phyloP scores from a whole-genome alignment of 2,888 invertebrate species.

The Protonemura montana region DNA sequence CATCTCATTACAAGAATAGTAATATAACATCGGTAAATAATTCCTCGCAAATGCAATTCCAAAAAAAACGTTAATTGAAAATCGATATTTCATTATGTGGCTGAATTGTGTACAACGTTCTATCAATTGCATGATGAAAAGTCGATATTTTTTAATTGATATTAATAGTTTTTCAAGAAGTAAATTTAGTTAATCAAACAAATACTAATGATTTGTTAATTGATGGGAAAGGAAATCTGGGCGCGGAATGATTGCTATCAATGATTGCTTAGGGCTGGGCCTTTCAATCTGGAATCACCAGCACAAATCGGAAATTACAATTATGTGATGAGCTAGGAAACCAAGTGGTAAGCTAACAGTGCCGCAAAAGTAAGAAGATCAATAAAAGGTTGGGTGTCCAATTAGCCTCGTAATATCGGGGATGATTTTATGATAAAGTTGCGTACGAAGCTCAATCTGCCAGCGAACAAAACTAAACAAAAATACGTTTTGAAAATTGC shows the following conservation, averaged over 20 bases:
- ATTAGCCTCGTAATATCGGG: not conserved
- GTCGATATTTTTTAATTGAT: constrained; percentile 16
- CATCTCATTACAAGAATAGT: no score
- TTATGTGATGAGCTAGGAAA: constrained; percentile 30
- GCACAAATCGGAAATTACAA: constrained; percentile 39
- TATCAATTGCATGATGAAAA: not conserved
- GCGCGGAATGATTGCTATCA: constrained; percentile 32
- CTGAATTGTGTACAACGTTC: not conserved
- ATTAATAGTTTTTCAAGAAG: constrained; percentile 24
- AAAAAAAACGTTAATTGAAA: not conserved
- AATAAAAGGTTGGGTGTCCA: constrained; percentile 35
- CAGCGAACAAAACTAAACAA: no score
- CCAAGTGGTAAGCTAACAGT: constrained; percentile 35
- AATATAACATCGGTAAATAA: no score
- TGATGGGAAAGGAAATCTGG: constrained; percentile 16
- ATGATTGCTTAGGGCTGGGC: constrained; percentile 29
- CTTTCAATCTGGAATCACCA: constrained; percentile 14
- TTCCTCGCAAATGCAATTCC: not conserved
- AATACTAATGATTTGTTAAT: constrained; percentile 34
- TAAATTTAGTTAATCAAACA: constrained; percentile 19
- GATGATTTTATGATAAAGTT: not conserved
- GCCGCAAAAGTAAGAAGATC: constrained; percentile 21
- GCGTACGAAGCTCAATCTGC: no score
- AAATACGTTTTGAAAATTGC: no score
- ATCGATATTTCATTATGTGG: not conserved